Evolutionary conservation across 2,888 invertebrate species (phyloP).

Genomic region (Abrostola tripartita): DNA sequence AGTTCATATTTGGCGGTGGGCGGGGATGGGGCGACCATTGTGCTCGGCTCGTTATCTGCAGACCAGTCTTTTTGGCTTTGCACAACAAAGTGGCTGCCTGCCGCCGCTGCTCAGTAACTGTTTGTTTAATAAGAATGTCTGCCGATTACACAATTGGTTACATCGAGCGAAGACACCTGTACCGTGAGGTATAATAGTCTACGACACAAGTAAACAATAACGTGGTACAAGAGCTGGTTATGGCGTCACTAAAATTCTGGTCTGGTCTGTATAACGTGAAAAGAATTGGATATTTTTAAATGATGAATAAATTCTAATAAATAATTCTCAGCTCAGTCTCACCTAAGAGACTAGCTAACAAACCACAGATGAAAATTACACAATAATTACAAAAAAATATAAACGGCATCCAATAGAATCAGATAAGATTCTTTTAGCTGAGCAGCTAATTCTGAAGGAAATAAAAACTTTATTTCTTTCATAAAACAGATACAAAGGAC

Average conservation of each 20-base stretch:
- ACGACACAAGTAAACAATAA: conserved; percentile 11
- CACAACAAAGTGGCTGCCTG: conserved; percentile 74
- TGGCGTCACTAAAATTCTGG: too few species aligned
- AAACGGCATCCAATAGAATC: conserved; percentile 29
- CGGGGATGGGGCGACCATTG: conserved; percentile 73
- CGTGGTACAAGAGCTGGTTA: background rate
- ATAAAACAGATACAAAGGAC: conserved; percentile 82
- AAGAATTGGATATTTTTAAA: background rate
- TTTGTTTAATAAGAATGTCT: conserved; percentile 62
- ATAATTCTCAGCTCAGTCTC: too few species aligned
- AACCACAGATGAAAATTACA: conserved; percentile 26
- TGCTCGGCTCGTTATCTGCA: conserved; percentile 80
- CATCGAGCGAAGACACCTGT: conserved; percentile 17
- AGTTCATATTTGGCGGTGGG: conserved; percentile 82
- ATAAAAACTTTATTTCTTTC: conserved; percentile 84
- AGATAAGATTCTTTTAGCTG: conserved; percentile 60
- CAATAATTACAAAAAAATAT: conserved; percentile 42
- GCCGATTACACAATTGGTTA: conserved; percentile 37
- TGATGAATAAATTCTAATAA: too few species aligned
- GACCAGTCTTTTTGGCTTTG: conserved; percentile 82
- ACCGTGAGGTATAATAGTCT: background rate
- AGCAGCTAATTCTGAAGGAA: conserved; percentile 75
- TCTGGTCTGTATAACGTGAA: background rate
- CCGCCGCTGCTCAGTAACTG: conserved; percentile 64
- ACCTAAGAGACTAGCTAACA: too few species aligned